Percentiles rank a stretch among this genome's conserved stretches.
Evolutionary conservation across 2,888 invertebrate species (phyloP).

Genomic region (Hypercompe scribonia): DNA sequence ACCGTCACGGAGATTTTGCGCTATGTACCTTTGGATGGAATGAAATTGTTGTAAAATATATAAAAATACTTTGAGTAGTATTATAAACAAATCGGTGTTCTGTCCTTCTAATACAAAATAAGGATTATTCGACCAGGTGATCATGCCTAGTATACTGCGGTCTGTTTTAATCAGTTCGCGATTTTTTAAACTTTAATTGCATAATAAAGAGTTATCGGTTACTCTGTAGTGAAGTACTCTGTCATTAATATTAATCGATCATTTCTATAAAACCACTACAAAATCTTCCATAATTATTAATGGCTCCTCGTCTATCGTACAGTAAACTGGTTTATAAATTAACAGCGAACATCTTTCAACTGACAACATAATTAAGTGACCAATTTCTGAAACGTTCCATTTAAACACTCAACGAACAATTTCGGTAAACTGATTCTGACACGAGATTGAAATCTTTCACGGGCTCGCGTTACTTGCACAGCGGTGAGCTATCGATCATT

Average conservation of each 20-base stretch:
- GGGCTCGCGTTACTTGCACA: background rate
- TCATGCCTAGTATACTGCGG: too few relatives aligned
- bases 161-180: too few relatives aligned
- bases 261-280: background rate
- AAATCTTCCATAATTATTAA: background rate
- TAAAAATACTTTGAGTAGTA: too few relatives aligned
- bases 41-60: too few relatives aligned
- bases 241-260: background rate
- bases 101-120: too few relatives aligned
- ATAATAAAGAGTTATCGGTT: too few relatives aligned
- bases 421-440: constrained; percentile 3
- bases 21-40: too few relatives aligned
- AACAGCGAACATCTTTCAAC: background rate
- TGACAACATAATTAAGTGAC: constrained; percentile 12
- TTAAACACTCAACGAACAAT: constrained; percentile 10
- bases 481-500: constrained; percentile 1
- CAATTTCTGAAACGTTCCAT: constrained; percentile 8
- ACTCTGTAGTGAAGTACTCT: too few relatives aligned
- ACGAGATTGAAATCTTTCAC: constrained; percentile 7
- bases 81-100: too few relatives aligned
- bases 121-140: too few relatives aligned
- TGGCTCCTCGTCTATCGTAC: background rate
- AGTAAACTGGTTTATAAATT: constrained; percentile 5
- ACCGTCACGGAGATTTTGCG: too few relatives aligned
- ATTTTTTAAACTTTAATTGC: too few relatives aligned